Base-by-base conservation (phyloP, 2,113 vertebrate species). In the Gavialis gangeticus region DNA sequence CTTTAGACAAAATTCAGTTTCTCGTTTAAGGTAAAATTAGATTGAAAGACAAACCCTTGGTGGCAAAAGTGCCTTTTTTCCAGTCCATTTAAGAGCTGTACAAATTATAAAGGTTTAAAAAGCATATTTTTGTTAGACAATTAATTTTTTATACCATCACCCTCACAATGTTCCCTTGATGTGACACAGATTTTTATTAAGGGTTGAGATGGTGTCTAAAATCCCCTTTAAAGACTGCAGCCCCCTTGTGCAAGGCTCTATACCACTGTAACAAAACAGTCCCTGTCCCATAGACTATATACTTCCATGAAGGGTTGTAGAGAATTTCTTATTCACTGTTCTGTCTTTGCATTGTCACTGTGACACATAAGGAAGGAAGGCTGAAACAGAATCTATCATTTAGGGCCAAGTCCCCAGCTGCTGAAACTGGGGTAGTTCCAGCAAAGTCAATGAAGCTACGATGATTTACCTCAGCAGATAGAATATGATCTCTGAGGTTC, bases 81-180 rank as follows among this genome's bases (percentile, higher is more conserved):
- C 63, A 94, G 84, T 77, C 77, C 78, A 92, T 81, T 81, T 93
- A 34, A 0, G 73, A 82, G 75, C 30, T 79, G n/a, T n/a, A 79
- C 27, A 77, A 13, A 80, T 89, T 84, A 87, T 46, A 46, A 22
- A 13, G 69, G 24, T 92, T 95, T 77, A 79, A 93, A 94, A 95
- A 21, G 60, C 91, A 87, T 92, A 82, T 93, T 95, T 97, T 91
- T 85, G 85, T 81, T 67, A 67, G 81, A 54, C 55, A 55, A 69
- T 25, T 84, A 55, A 85, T 83, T n/a, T 13, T 46, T 46, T 46
- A 46, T 46, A 46, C 46, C 46, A 46, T 46, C 46, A 46, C 46
- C 46, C 71, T 80, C 66, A 60, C 75, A 27, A 46, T 69, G 78
- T 80, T 86, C 83, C 81, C 30, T 75, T 92, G 78, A 89, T 83